Base-by-base conservation (phyloP, 2,888 invertebrate genomes). In the Diaprepes abbreviatus region DNA sequence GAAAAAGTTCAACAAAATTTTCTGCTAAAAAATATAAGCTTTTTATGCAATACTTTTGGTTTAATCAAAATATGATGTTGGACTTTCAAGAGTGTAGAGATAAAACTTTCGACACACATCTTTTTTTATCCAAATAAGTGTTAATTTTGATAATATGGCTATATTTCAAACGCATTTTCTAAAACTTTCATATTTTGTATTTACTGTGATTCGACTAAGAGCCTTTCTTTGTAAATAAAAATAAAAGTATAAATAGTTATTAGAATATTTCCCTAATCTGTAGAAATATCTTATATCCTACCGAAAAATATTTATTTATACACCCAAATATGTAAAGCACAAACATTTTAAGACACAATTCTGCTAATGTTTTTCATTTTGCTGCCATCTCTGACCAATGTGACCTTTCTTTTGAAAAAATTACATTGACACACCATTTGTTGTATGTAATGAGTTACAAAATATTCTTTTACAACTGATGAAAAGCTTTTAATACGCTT, bases 201-300 rank as follows among this genome's bases (percentile, higher is more conserved):
- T 45, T 50, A 45, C 60, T 60, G 60, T 60, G 60, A 60, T 60
- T 60, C 60, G 7, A 59, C 43, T 43, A 24, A 45, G 21, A 45
- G 60, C 60, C 60, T 60, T 60, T 60, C 60, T 60, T 33, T 60
- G 60, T 60, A 60, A 60, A 60, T 60, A 60, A 43, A 45, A 21
- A 17, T 50, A 24, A 28, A 50, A 50, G 4, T 24, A 6, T 21
- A 21, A 3, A 17, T 35, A 35, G 24, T 35, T 35, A 7, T 55
- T 38, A 50, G 16, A 28, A 50, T 28, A 50, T 31, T 50, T 14
- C 28, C 28, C 48, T 50, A 50, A 28, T 28, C 28, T 50, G 48
- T 50, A 50, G 48, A 50, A 28, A 31, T 14, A 28, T 24, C 28
- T 28, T 28, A 48, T 48, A 48, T 16, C 48, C 28, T 50, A 28